Base-by-base conservation (phyloP, 2,888 invertebrate genomes). In the Cheiracanthium punctorium region DNA sequence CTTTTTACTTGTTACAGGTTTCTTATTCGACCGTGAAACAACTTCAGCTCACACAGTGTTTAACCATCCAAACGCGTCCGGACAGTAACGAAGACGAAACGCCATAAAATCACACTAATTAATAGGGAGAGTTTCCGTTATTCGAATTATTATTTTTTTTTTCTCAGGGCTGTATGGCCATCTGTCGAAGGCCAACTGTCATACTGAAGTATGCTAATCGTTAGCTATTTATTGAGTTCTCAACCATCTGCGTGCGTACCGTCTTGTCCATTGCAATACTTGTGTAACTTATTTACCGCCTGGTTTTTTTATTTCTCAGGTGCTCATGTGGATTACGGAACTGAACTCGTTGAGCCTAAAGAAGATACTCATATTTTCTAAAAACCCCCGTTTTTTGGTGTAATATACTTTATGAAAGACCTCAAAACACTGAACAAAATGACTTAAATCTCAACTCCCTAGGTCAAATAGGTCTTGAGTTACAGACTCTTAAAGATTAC, bases 141-240 rank as follows among this genome's bases (percentile, higher is more conserved):
- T n/a, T 20, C 24, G 24, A 58, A 24, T 24, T 24, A 17, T 20
- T 7, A 37, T 37, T 37, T n/a, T 48, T 48, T 48, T 48, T 58
- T 58, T 58, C 58, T 58, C 58, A 58, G 58, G 24, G 24, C 4
- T 24, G 58, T 1, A 24, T n/a, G n/a, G 24, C 58, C 58, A 58
- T 58, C 58, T 58, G 58, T 58, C 58, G 58, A 58, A 58, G 58
- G 58, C 58, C 58, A 58, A 58, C 58, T 58, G 58, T 58, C 58
- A 58, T 24, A 20, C 24, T 5, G 24, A 58, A 58, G 58, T 24
- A 58, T 58, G 58, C 58, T 58, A 58, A 58, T 58, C 58, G 24
- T 5, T n/a, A 58, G 58, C 24, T 58, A 58, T 58, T 58, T 58
- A 58, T 58, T 20, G 58, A 58, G 12, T 24, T 58, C 24, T 2